A percentile compares a stretch with the other conserved stretches of the same genome.
These are phyloP conservation scores for Macroglossus sobrinus DNA, from an alignment of 2,113 vertebrate species.

Conservation along the genomic window DNA sequence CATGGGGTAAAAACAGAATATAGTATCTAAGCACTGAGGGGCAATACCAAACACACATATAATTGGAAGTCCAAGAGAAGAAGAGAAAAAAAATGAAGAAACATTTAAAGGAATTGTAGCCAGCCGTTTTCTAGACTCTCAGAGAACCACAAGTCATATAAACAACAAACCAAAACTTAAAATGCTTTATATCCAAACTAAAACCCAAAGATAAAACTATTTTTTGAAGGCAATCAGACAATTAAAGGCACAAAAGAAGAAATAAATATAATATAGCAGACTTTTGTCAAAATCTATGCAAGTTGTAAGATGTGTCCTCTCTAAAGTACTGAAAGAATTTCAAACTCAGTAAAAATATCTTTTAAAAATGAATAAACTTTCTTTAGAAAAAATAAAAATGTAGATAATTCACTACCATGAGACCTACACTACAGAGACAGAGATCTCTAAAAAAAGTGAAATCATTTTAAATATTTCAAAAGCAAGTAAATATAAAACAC, in stretches of 20 bases:
- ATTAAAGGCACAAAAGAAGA: not conserved
- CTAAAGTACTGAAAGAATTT: not conserved
- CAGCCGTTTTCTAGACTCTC: not conserved
- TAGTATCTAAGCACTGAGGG: not conserved
- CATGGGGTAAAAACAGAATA: not conserved
- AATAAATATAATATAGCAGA: not conserved
- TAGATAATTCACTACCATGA: not conserved
- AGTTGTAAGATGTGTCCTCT: not conserved
- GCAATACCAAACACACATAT: not conserved
- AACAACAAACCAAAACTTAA: not conserved
- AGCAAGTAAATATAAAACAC: not conserved
- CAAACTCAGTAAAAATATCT: not conserved
- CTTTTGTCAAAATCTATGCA: not conserved
- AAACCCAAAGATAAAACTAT: not conserved
- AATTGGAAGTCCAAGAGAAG: not conserved
- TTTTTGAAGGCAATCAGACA: not conserved
- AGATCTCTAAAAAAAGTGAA: not conserved
- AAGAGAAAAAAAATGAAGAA: not conserved
- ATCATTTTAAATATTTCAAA: slow-evolving; percentile 31
- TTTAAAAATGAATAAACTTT: not conserved
- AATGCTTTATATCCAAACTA: not conserved
- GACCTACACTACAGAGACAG: not conserved
- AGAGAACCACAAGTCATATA: not conserved
- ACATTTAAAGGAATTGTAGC: not conserved
- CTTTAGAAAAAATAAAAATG: not conserved